These are phyloP conservation scores for Nothobranchius furzeri DNA, from an alignment of 2,113 vertebrate genomes.

Conservation along the genomic window DNA sequence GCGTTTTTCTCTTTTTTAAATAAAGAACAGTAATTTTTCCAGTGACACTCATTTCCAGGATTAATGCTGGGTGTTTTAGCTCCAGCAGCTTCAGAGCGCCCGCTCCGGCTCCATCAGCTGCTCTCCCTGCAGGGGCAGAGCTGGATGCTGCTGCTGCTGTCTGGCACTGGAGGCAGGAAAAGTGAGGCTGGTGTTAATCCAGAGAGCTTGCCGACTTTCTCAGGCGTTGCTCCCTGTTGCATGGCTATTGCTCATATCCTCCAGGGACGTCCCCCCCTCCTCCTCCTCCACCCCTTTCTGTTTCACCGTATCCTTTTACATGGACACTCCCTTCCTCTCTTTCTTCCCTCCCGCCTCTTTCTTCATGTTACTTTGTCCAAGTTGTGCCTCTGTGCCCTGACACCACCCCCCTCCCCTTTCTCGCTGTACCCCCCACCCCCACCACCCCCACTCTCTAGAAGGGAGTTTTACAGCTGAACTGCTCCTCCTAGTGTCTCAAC, in stretches of 20 bases:
- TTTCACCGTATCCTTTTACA: slow-evolving; percentile 48
- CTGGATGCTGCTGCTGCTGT: slow-evolving; percentile 38
- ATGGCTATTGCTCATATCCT: slow-evolving; percentile 76
- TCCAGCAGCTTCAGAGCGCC: slow-evolving; percentile 25
- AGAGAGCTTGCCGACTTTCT: slow-evolving; percentile 63
- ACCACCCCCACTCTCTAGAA: not conserved
- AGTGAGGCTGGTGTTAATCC: slow-evolving; percentile 61
- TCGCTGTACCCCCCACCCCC: too few species aligned
- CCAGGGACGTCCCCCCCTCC: slow-evolving; percentile 51
- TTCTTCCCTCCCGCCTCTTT: slow-evolving; percentile 43
- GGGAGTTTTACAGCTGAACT: slow-evolving; percentile 37
- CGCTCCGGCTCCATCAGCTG: slow-evolving; percentile 39
- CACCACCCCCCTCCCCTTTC: too few species aligned
- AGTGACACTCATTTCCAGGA: slow-evolving; percentile 30
- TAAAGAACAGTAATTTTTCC: slow-evolving; percentile 25
- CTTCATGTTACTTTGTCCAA: slow-evolving; percentile 57
- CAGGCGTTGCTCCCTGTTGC: slow-evolving; percentile 76
- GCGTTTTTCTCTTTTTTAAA: slow-evolving; percentile 5
- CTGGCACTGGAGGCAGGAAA: slow-evolving; percentile 55
- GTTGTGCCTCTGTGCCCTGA: too few species aligned
- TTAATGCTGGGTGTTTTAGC: slow-evolving; percentile 42
- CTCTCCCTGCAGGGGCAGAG: slow-evolving; percentile 51
- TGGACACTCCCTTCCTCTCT: slow-evolving; percentile 55
- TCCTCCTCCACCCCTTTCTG: slow-evolving; percentile 11
- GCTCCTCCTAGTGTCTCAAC: slow-evolving; percentile 56